Conservation (phyloP, 1,140 invertebrate genomes). For the Pseudoatta argentina region DNA sequence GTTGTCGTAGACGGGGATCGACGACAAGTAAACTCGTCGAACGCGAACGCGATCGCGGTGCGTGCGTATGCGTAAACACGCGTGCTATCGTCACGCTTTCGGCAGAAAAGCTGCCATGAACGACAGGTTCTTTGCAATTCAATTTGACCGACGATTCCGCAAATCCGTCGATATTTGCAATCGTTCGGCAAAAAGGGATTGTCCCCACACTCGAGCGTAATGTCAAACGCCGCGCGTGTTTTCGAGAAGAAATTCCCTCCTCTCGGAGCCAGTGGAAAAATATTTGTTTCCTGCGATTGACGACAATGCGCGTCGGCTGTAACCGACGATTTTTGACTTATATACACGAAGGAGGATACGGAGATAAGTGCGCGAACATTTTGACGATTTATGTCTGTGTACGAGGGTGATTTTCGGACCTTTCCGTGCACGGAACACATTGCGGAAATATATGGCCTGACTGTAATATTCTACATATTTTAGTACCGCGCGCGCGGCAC, state of each 20-base stretch:
- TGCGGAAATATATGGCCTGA: neutral
- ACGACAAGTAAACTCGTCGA: slow-evolving; percentile 27
- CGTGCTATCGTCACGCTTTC: neutral
- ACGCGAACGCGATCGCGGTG: neutral
- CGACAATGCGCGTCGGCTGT: slow-evolving; percentile 56
- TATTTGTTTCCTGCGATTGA: slow-evolving; percentile 65
- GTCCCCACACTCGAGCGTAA: slow-evolving; percentile 28
- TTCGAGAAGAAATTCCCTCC: slow-evolving; percentile 2
- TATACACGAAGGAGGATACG: neutral
- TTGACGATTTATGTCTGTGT: slow-evolving; percentile 42
- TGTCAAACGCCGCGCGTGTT: slow-evolving; percentile 35
- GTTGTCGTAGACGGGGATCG: slow-evolving; percentile 12
- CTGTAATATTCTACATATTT: slow-evolving; percentile 29
- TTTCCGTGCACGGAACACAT: slow-evolving; percentile 8
- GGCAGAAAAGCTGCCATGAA: neutral
- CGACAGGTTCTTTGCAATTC: slow-evolving; percentile 67
- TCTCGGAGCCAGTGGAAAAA: slow-evolving; percentile 40
- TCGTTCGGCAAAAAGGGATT: slow-evolving; percentile 50
- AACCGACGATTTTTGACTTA: slow-evolving; percentile 62
- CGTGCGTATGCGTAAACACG: neutral
- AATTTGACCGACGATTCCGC: slow-evolving; percentile 61
- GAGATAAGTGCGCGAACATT: slow-evolving; percentile 40
- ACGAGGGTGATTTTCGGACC: slow-evolving; percentile 23
- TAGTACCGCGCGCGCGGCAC: neutral
- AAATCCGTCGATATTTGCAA: slow-evolving; percentile 57